Evolutionary conservation across 2,113 vertebrate genomes (phyloP).

Genomic region (Labeo rohita): DNA sequence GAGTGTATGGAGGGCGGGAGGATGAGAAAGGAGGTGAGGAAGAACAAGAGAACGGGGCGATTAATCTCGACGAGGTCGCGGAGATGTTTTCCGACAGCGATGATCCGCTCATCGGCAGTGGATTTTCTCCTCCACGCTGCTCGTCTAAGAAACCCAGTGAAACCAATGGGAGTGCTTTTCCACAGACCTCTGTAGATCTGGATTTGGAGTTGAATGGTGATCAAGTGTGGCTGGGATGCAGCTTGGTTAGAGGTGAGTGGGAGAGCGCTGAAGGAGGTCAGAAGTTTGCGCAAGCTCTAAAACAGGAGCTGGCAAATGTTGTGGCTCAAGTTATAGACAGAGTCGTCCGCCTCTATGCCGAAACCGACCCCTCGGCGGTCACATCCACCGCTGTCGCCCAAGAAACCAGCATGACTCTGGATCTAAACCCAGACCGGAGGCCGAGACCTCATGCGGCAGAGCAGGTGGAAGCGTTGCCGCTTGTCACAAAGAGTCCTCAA

Average conservation of each 20-base stretch:
- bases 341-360: constrained; percentile 76
- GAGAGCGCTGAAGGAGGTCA: constrained; percentile 62
- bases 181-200: constrained; percentile 57
- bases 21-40: constrained; percentile 57
- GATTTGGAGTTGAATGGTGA: constrained; percentile 66
- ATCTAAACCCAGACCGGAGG: constrained; percentile 62
- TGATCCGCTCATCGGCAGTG: constrained; percentile 56
- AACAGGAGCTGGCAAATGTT: constrained; percentile 75
- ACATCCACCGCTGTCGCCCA: constrained; percentile 59
- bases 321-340: constrained; percentile 79
- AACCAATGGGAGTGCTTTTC: constrained; percentile 54
- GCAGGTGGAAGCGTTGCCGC: constrained; percentile 55
- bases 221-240: constrained; percentile 74
- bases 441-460: constrained; percentile 52
- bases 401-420: constrained; percentile 62
- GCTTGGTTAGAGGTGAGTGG: constrained; percentile 71
- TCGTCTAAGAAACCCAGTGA: constrained; percentile 57
- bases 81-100: constrained; percentile 62
- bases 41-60: constrained; percentile 56
- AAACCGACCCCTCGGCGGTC: constrained; percentile 51
- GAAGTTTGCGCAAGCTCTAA: constrained; percentile 78
- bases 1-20: constrained; percentile 71
- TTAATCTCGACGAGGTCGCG: constrained; percentile 57
- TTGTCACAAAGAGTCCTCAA: constrained; percentile 65
- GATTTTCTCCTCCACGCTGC: constrained; percentile 33